These are phyloP conservation scores for Manis pentadactyla DNA, from an alignment of 2,797 vertebrate species.

Conservation along the genomic window DNA sequence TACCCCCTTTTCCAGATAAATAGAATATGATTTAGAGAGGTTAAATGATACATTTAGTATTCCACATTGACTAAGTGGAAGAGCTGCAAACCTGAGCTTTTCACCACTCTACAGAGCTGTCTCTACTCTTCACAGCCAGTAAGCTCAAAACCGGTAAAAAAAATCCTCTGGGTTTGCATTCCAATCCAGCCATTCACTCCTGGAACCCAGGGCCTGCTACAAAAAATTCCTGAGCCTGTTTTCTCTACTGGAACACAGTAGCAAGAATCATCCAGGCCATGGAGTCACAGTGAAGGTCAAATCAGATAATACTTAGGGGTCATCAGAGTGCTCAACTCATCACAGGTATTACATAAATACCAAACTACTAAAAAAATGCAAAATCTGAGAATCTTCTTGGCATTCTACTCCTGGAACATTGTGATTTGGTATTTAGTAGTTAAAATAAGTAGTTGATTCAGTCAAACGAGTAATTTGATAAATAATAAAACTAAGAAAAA, in stretches of 20 bases:
- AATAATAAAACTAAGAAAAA: not conserved
- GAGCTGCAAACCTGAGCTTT: not conserved
- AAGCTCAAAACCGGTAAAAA: not conserved
- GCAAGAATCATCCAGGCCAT: not conserved
- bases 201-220: not conserved
- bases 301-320: not conserved
- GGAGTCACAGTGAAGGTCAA: not conserved
- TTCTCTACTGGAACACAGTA: not conserved
- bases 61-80: not conserved
- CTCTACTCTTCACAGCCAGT: not conserved
- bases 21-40: not conserved
- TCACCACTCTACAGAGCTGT: not conserved
- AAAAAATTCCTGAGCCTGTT: not conserved
- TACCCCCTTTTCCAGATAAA: not conserved
- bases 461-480: not conserved
- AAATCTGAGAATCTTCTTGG: not conserved
- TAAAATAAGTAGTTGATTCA: not conserved
- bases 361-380: not conserved
- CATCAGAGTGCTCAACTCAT: not conserved
- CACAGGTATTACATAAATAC: not conserved
- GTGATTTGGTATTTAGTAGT: not conserved
- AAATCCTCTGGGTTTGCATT: not conserved
- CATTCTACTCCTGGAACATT: not conserved
- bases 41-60: not conserved
- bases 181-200: not conserved